Percentiles rank a stretch among this genome's conserved stretches.
phyloP scores from a whole-genome alignment of 2,797 vertebrate genomes.

The Eulemur coronatus region DNA sequence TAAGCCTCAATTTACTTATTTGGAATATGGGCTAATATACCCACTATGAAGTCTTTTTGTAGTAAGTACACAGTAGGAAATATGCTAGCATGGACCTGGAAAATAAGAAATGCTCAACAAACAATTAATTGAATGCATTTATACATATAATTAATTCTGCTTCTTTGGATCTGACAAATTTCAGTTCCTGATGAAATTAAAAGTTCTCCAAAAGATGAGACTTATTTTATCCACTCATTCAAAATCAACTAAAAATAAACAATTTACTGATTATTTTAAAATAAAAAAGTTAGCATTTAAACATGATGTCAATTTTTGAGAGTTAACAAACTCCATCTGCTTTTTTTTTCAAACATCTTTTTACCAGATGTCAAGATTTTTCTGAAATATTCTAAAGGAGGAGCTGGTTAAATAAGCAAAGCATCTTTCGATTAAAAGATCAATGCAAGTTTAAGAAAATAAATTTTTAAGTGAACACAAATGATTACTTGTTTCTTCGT shows the following conservation, averaged over 20 bases:
- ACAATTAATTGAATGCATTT: not conserved
- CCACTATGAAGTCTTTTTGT: not conserved
- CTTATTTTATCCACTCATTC: not conserved
- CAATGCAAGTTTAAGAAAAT: not conserved
- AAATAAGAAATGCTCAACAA: not conserved
- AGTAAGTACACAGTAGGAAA: not conserved
- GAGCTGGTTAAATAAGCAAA: not conserved
- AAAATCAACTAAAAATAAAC: not conserved
- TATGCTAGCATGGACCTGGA: not conserved
- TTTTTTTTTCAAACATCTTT: not conserved
- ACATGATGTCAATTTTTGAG: not conserved
- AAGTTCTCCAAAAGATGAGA: not conserved
- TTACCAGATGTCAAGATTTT: not conserved
- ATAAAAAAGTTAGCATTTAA: not conserved
- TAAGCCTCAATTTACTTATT: not conserved
- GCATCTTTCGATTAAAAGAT: not conserved
- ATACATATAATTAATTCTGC: not conserved
- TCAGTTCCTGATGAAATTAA: not conserved
- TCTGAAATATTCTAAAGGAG: not conserved
- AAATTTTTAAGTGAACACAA: not conserved
- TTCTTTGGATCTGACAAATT: not conserved
- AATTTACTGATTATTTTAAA: not conserved
- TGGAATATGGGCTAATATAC: not conserved
- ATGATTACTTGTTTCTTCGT: not conserved
- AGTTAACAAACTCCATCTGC: not conserved